Conservation (phyloP, 1,140 invertebrate species). For the Ectropis grisescens region DNA sequence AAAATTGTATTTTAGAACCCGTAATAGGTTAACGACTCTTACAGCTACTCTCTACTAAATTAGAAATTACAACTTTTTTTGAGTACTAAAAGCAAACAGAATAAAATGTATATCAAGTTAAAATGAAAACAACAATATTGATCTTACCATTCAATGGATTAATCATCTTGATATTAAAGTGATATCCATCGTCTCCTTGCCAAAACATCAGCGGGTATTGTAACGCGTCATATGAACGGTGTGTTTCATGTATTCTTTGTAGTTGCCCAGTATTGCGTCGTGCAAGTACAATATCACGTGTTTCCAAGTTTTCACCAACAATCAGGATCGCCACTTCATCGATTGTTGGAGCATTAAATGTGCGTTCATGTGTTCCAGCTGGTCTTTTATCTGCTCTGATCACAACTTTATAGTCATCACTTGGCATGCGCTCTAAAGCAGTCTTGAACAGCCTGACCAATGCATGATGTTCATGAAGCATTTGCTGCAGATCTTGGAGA, state of each 20-base stretch:
- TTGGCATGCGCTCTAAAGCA: constrained; percentile 31
- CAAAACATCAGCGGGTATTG: constrained; percentile 53
- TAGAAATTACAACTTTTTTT: constrained; percentile 1
- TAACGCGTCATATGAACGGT: constrained; percentile 60
- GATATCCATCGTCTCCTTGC: neutral
- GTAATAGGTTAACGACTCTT: constrained; percentile 2
- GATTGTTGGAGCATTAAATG: constrained; percentile 56
- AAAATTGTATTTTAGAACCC: too few species aligned
- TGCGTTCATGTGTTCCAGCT: constrained; percentile 38
- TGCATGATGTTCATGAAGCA: constrained; percentile 45
- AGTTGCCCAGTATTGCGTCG: constrained; percentile 31
- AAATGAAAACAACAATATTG: constrained; percentile 1
- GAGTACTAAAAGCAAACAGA: too few species aligned
- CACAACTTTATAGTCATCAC: constrained; percentile 44
- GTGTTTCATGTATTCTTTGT: constrained; percentile 47
- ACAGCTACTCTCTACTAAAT: constrained; percentile 3
- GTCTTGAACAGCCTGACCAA: constrained; percentile 35
- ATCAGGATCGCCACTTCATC: constrained; percentile 61
- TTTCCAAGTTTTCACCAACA: constrained; percentile 41
- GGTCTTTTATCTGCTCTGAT: constrained; percentile 39
- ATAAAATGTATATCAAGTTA: neutral
- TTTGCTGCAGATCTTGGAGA: constrained; percentile 30
- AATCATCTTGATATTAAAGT: constrained; percentile 1
- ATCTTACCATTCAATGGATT: constrained; percentile 15
- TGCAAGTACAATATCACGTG: constrained; percentile 54